Evolutionary conservation across 2,888 invertebrate species (phyloP).

Genomic region (Hermaeophaga mercurialis): DNA sequence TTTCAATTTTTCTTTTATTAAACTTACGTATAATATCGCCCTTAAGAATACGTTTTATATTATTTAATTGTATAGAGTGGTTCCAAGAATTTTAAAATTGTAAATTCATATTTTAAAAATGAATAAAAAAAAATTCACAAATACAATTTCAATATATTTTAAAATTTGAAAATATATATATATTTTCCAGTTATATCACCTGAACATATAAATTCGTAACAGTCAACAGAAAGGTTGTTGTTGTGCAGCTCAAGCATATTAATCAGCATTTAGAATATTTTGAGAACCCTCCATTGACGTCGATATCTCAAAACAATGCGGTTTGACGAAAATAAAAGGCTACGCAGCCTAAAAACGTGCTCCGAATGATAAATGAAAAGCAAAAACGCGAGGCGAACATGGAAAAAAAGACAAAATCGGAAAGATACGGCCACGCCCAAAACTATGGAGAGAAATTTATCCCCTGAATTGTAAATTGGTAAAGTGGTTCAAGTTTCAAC

Average conservation of each 20-base stretch:
- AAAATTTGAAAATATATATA: no score
- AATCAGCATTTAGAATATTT: not conserved
- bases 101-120: no score
- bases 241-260: not conserved
- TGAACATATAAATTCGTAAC: no score
- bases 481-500: conserved; percentile 12
- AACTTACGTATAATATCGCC: no score
- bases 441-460: conserved; percentile 17
- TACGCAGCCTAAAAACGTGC: conserved; percentile 5
- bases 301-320: conserved; percentile 1
- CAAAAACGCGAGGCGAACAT: not conserved
- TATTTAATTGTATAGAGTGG: no score
- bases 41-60: no score
- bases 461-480: conserved; percentile 31
- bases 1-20: no score
- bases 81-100: no score
- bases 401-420: conserved; percentile 9
- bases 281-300: not conserved
- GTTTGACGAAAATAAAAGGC: conserved; percentile 13
- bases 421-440: conserved; percentile 24
- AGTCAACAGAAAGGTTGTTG: no score
- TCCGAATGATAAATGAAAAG: conserved; percentile 11
- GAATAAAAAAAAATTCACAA: no score
- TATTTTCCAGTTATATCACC: no score
- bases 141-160: no score